A percentile compares a stretch with the other conserved stretches of the same genome.
phyloP scores from a whole-genome alignment of 35 echinoderm and acorn worm genomes.

The Chiridota heheva region DNA sequence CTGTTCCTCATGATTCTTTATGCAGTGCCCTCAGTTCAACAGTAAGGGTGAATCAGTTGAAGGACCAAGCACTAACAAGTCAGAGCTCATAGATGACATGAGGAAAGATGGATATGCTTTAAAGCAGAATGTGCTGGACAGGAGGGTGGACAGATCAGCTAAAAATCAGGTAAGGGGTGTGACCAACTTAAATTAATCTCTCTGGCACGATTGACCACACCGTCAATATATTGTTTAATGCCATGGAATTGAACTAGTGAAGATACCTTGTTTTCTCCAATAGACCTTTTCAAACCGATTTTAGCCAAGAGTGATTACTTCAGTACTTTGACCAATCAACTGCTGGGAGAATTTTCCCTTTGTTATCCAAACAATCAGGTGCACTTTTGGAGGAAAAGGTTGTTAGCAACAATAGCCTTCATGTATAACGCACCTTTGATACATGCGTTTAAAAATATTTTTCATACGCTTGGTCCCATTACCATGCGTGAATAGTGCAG shows the following conservation, averaged over 20 bases:
- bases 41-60: conserved; percentile 49
- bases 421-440: too few relatives aligned
- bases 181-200: background rate
- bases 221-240: background rate
- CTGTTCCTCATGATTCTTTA: too few relatives aligned
- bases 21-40: conserved; percentile 87
- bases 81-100: conserved; percentile 92
- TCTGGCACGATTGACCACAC: background rate
- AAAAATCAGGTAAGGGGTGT: conserved; percentile 70
- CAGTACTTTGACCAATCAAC: too few relatives aligned
- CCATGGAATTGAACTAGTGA: background rate
- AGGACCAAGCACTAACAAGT: conserved; percentile 61
- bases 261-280: background rate
- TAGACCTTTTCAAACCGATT: too few relatives aligned
- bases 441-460: too few relatives aligned
- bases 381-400: too few relatives aligned
- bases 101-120: conserved; percentile 73
- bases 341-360: too few relatives aligned
- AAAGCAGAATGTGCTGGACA: conserved; percentile 85
- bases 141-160: conserved; percentile 57
- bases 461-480: too few relatives aligned
- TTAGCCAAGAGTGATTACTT: too few relatives aligned
- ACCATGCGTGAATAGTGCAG: too few relatives aligned
- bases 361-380: too few relatives aligned
- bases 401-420: too few relatives aligned